Evolutionary conservation across 1,140 invertebrate genomes (phyloP), one percentile per base, ranked within the genome.

Genomic region (Carposina sasakii): DNA sequence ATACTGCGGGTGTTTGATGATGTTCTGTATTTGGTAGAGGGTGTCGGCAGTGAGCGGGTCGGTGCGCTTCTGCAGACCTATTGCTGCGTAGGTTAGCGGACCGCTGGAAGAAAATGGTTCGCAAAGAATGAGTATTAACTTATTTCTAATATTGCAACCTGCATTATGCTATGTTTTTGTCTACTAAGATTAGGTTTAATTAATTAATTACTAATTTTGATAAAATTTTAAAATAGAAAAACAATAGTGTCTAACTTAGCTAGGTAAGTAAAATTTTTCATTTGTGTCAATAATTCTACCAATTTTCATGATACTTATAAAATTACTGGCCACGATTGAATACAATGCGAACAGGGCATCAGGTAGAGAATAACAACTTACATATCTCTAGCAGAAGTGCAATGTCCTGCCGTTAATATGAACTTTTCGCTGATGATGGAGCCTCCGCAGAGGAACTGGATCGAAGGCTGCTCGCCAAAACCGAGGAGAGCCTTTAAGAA

Each of bases 351-450:
- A 43, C 19, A 89, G 90, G 10, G 16, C 19, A 50, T 85, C 10
- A 89, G 71, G 20, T 45, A 0, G 17, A 16, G n/a, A 56, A 50
- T n/a, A 13, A 24, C 1, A 4, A 49, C 42, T 44, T 2, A 49
- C 47, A 23, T 19, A 5, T 31, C 9, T 3, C 22, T 16, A n/a
- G 8, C 26, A 21, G 1, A 15, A 15, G 23, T 50, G 24, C 86
- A 88, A 42, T 87, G 86, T 28, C 79, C 86, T 5, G 86, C 85
- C 0, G 85, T 88, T 4, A 88, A 55, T 9, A 88, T 61, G 60
- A 76, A 87, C 1, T 57, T 51, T 24, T 86, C 72, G 19, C 84
- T 86, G 22, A 88, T 74, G 37, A 88, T 41, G 5, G 81, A 76
- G 0, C 85, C 86, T 0, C 78, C 85, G 59, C 86, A 88, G 17